Evolutionary conservation across 2,888 invertebrate genomes (phyloP).

Genomic region (Agonopterix arenella): DNA sequence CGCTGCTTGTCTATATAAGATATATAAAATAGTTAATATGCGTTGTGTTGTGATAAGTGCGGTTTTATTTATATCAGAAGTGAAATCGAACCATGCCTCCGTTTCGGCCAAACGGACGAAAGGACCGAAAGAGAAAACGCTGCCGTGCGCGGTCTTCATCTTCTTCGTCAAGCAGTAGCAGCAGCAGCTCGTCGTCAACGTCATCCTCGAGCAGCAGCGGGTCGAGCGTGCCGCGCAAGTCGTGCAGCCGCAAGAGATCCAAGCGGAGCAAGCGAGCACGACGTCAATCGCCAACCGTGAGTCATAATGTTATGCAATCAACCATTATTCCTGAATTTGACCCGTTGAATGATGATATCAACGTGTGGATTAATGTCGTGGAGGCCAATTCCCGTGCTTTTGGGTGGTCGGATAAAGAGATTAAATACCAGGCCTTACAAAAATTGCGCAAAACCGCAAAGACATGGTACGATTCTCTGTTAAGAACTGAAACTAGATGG

Average conservation of each 20-base stretch:
- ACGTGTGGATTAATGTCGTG: constrained; percentile 21
- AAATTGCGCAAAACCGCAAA: constrained; percentile 20
- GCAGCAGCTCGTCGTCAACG: background rate
- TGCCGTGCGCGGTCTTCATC: background rate
- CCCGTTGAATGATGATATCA: constrained; percentile 11
- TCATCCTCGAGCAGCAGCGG: background rate
- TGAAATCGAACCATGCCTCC: background rate
- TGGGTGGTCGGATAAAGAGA: constrained; percentile 18
- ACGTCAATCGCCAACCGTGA: constrained; percentile 7
- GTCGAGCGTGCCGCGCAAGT: background rate
- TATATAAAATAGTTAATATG: too few species aligned
- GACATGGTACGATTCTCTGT: constrained; percentile 20
- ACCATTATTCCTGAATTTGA: constrained; percentile 18
- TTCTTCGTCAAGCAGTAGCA: background rate
- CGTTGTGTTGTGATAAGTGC: background rate
- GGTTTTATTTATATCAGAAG: background rate
- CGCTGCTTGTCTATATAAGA: too few species aligned
- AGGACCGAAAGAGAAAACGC: background rate
- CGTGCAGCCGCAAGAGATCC: background rate
- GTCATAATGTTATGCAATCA: constrained; percentile 11
- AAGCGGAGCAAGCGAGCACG: background rate
- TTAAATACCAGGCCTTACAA: constrained; percentile 18
- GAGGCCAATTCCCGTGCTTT: constrained; percentile 21
- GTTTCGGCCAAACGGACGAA: background rate
- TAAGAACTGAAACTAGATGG: constrained; percentile 20